Percentiles rank a stretch among this genome's conserved stretches.
phyloP scores from a whole-genome alignment of 2,888 invertebrate genomes.

The Sphinx pinastri region DNA sequence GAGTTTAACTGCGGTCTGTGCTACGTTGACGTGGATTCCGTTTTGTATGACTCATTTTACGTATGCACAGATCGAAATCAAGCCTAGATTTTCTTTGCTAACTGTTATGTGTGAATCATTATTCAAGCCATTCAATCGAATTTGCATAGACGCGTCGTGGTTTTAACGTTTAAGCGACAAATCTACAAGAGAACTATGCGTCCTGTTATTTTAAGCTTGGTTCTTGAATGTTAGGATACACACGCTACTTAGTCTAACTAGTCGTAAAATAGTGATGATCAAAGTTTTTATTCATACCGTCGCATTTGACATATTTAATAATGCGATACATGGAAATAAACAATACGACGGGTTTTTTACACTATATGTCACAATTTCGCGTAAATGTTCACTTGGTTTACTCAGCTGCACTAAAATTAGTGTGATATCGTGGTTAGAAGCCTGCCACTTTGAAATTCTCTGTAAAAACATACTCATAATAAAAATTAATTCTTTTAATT shows the following conservation, averaged over 20 bases:
- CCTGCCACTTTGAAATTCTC: too few relatives aligned
- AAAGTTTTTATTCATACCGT: too few relatives aligned
- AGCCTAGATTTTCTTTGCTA: slow-evolving; percentile 22
- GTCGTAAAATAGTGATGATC: too few relatives aligned
- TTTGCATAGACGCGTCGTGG: not conserved
- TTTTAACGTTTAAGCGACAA: not conserved
- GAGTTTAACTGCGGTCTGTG: slow-evolving; percentile 49
- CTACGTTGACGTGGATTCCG: slow-evolving; percentile 33
- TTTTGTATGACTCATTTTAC: slow-evolving; percentile 29
- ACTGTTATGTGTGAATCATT: slow-evolving; percentile 33
- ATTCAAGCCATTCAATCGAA: slow-evolving; percentile 29
- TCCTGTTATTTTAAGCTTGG: not conserved
- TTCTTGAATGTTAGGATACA: not conserved
- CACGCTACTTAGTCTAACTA: too few relatives aligned
- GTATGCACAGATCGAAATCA: slow-evolving; percentile 18
- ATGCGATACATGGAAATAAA: too few relatives aligned
- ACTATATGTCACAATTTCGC: too few relatives aligned
- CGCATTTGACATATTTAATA: too few relatives aligned
- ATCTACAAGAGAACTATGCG: too few relatives aligned
- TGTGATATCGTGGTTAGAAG: too few relatives aligned
- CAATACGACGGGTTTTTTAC: not conserved
- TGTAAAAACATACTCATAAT: too few relatives aligned
- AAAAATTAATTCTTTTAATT: too few relatives aligned
- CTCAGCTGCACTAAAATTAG: not conserved
- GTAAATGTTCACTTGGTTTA: too few relatives aligned